Conservation (phyloP, 2,113 vertebrate genomes). For the Herpetotheres cachinnans region DNA sequence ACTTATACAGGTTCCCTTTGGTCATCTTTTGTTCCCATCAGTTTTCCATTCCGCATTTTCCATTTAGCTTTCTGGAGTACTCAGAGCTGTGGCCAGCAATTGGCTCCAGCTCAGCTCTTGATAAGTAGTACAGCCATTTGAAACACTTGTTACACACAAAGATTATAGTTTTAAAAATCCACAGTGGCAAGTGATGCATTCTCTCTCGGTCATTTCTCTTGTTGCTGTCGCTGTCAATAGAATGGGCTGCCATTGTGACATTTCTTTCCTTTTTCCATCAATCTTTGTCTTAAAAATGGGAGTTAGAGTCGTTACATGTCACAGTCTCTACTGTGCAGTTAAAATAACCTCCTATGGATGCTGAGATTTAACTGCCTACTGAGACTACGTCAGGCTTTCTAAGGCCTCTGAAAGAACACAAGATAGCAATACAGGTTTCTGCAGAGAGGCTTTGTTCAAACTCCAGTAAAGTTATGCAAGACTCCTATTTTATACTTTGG, state of each 20-base stretch:
- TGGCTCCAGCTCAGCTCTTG: neutral
- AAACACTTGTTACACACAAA: neutral
- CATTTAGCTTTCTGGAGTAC: neutral
- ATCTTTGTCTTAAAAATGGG: slow-evolving; percentile 38
- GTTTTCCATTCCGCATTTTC: neutral
- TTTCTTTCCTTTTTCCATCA: slow-evolving; percentile 1
- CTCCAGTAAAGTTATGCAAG: neutral
- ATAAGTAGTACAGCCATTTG: neutral
- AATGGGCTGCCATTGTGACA: neutral
- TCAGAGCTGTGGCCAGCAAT: neutral
- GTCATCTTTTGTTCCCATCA: neutral
- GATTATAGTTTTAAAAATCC: neutral
- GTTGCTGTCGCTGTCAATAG: neutral
- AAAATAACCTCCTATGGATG: neutral
- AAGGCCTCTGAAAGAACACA: neutral
- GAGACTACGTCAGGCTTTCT: neutral
- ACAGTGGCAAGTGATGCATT: neutral
- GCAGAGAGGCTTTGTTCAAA: neutral
- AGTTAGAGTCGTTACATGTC: neutral
- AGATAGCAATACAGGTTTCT: neutral
- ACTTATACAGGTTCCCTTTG: neutral
- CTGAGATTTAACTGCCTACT: neutral
- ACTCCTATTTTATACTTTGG: neutral
- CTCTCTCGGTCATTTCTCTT: neutral
- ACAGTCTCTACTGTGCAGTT: neutral